A percentile compares a stretch with the other conserved stretches of the same genome.
Evolutionary conservation across 2,797 vertebrate species (phyloP).

Genomic region (Macrochelys suwanniensis): DNA sequence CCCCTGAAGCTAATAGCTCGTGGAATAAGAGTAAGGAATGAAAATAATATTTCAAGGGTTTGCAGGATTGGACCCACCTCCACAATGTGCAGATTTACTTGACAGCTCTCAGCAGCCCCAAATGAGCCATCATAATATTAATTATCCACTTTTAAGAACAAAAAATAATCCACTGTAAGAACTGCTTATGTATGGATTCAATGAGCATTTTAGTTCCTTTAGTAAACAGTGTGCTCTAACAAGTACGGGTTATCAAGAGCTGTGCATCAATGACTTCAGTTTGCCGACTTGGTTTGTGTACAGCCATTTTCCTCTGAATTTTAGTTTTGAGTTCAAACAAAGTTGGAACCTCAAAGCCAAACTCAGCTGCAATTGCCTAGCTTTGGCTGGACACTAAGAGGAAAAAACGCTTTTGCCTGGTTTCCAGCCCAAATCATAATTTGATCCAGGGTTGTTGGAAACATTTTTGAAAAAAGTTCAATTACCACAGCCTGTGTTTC

Average conservation of each 20-base stretch:
- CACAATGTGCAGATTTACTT: neutral
- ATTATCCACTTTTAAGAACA: neutral
- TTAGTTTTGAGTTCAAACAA: neutral
- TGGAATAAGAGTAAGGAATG: conserved; percentile 7
- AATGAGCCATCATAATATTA: neutral
- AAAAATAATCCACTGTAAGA: neutral
- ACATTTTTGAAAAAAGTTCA: neutral
- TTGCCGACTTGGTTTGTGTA: neutral
- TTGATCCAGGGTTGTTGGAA: neutral
- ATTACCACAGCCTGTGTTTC: neutral
- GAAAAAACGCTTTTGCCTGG: neutral
- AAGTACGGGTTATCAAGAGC: neutral
- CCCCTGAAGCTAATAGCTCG: conserved; percentile 36
- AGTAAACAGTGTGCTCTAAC: neutral
- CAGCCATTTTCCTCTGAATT: neutral
- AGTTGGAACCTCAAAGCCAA: neutral
- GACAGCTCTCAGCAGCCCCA: neutral
- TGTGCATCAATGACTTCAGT: neutral
- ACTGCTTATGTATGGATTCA: neutral
- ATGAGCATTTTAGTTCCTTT: neutral
- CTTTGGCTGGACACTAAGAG: neutral
- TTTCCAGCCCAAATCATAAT: neutral
- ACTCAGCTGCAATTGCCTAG: neutral
- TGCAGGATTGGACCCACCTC: neutral
- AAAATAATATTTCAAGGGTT: neutral